Base-by-base conservation (phyloP, 2,888 invertebrate genomes). In the Drosophila kuntzei region DNA sequence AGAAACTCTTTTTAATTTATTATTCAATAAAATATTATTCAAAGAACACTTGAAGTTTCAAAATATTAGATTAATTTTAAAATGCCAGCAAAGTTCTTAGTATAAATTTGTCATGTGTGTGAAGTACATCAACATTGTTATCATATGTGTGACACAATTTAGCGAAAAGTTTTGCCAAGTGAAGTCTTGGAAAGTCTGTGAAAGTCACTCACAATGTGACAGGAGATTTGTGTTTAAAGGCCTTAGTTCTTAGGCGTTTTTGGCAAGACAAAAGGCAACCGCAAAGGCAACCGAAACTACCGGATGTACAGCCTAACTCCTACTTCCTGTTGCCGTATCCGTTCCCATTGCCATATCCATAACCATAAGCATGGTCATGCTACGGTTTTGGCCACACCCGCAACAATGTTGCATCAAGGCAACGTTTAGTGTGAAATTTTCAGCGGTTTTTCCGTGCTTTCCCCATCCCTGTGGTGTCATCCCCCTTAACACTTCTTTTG, bases 341-440 rank as follows among this genome's bases (percentile, higher is more conserved):
- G 44, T 55, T 55, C 20, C 29, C 29, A 29, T 41, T 37, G 12
- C 39, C 53, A 53, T 54, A n/a, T 11, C 46, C 46, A 37, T 46
- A 57, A 20, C 29, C 47, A 47, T 49, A 57, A 36, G 34, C 25
- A 41, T 22, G 22, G 25, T 16, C 27, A 20, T 20, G 41, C 37
- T 14, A 29, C 53, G 22, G 22, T 18, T 18, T 46, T 50, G 39
- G 61, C 44, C 68, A 64, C 73, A 65, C 71, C 68, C 51, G 73
- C 77, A 82, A 80, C 80, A 76, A 72, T 83, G 88, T 86, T 79
- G 71, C 69, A 77, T 85, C 86, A 88, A 86, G 65, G 57, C 77
- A 71, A 59, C 83, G 77, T 77, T 88, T 86, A 86, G 83, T 83
- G 89, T 82, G 80, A 88, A 86, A 84, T 73, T 86, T 73, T 75